phyloP scores from a whole-genome alignment of 2,888 invertebrate genomes.

The Amiota minor region DNA sequence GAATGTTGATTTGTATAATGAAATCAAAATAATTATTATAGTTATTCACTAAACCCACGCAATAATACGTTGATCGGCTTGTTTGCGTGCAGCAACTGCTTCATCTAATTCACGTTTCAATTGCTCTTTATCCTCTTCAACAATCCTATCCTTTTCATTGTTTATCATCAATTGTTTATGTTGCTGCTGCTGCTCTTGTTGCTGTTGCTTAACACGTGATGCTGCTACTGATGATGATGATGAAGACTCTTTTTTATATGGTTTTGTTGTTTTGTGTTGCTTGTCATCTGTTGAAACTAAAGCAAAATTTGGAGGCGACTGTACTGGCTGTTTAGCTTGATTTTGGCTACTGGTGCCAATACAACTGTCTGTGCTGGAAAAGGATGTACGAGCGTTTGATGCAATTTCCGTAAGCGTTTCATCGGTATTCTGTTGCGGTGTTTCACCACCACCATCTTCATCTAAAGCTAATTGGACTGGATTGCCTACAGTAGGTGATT shows the following conservation, averaged over 20 bases:
- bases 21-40: slow-evolving; percentile 21
- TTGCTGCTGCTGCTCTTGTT: slow-evolving; percentile 48
- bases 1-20: too few relatives aligned
- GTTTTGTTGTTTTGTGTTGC: slow-evolving; percentile 42
- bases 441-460: slow-evolving; percentile 28
- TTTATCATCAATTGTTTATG: slow-evolving; percentile 45
- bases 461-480: slow-evolving; percentile 33
- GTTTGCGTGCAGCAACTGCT: slow-evolving; percentile 71
- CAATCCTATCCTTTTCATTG: slow-evolving; percentile 32
- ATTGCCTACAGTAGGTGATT: slow-evolving; percentile 48
- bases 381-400: slow-evolving; percentile 52
- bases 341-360: slow-evolving; percentile 42
- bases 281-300: slow-evolving; percentile 46
- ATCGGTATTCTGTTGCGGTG: slow-evolving; percentile 11
- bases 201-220: not conserved
- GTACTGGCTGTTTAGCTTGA: slow-evolving; percentile 33
- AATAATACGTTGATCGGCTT: slow-evolving; percentile 73
- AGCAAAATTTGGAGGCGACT: slow-evolving; percentile 55
- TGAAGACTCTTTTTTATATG: slow-evolving; percentile 31
- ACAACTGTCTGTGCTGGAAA: slow-evolving; percentile 64
- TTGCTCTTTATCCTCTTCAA: slow-evolving; percentile 60
- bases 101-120: slow-evolving; percentile 71
- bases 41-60: slow-evolving; percentile 72
- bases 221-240: slow-evolving; percentile 2
- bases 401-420: slow-evolving; percentile 37